phyloP scores from a whole-genome alignment of 2,797 vertebrate species.

The Erethizon dorsatum region DNA sequence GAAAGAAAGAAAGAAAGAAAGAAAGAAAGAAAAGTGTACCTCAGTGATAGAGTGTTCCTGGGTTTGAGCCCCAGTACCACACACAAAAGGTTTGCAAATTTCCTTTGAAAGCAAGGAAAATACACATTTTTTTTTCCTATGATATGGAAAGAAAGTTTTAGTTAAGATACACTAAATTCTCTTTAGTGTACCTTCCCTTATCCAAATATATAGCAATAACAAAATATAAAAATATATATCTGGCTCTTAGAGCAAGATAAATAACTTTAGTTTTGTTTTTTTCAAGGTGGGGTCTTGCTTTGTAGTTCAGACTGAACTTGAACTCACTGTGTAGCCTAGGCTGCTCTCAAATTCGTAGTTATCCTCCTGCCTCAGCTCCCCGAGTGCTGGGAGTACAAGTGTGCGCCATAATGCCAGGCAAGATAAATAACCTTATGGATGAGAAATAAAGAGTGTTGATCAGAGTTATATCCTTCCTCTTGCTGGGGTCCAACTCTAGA shows the following conservation, averaged over 20 bases:
- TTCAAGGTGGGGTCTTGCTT: background rate
- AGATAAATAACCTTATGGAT: background rate
- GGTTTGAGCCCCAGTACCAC: background rate
- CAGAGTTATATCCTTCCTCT: background rate
- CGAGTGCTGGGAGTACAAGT: background rate
- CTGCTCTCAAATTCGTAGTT: background rate
- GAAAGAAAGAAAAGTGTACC: background rate
- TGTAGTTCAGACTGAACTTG: background rate
- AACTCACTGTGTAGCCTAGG: background rate
- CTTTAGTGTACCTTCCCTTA: background rate
- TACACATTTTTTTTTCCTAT: background rate
- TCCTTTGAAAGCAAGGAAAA: constrained; percentile 20
- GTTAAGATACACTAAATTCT: background rate
- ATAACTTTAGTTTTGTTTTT: background rate
- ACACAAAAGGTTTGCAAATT: background rate
- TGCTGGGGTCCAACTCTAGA: background rate
- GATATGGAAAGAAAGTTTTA: constrained; percentile 20
- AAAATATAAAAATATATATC: background rate
- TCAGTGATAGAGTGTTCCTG: background rate
- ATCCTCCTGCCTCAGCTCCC: background rate
- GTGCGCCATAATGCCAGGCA: background rate
- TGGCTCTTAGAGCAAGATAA: background rate
- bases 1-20: background rate
- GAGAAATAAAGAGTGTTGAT: background rate
- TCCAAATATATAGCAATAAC: background rate